A percentile compares a stretch with the other conserved stretches of the same genome.
Evolutionary conservation across 2,113 vertebrate species (phyloP).

Genomic region (Malurus cyaneus): DNA sequence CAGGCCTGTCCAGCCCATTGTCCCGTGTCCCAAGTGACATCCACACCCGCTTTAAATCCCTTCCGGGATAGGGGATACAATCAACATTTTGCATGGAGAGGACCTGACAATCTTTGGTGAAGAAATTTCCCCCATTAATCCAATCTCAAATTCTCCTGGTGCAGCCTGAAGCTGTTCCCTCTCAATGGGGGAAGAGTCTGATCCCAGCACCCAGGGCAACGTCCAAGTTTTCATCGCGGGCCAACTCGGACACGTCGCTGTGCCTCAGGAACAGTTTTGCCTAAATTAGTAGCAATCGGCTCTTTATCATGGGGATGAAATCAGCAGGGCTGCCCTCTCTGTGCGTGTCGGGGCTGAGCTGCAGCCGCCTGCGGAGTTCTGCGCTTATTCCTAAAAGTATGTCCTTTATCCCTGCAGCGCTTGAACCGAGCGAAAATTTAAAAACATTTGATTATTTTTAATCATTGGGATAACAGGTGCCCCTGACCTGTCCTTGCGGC

Average conservation of each 20-base stretch:
- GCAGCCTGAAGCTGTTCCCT: neutral
- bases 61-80: neutral
- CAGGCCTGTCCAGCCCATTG: neutral
- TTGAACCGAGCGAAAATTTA: neutral
- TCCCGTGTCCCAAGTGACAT: neutral
- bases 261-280: neutral
- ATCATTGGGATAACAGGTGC: fast-evolving
- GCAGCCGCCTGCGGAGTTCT: fast-evolving
- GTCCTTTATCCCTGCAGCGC: fast-evolving
- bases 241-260: neutral
- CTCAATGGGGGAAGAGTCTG: neutral
- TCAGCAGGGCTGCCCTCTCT: fast-evolving
- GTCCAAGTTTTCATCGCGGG: neutral
- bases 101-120: neutral
- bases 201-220: fast-evolving
- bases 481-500: fast-evolving
- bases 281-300: neutral
- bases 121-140: too few species aligned
- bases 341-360: neutral
- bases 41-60: neutral
- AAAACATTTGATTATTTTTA: fast-evolving
- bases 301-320: neutral
- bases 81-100: too few species aligned
- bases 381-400: fast-evolving
- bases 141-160: neutral